These are phyloP conservation scores for Pharmacophagus antenor DNA, from an alignment of 2,888 invertebrate species.

Conservation along the genomic window DNA sequence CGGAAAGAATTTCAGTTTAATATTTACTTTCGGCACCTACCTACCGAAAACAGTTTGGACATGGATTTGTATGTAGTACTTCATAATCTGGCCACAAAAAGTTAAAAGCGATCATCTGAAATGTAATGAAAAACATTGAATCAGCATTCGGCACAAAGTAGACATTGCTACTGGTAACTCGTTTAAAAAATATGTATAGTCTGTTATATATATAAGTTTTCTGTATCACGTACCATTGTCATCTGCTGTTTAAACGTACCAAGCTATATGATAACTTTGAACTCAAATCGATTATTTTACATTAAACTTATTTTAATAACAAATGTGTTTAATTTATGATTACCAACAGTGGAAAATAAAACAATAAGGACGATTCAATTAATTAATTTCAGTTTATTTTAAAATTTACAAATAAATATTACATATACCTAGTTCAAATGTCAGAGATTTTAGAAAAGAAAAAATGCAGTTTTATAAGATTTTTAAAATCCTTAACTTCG, in stretches of 20 bases:
- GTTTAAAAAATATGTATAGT: too few relatives aligned
- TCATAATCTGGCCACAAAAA: not conserved
- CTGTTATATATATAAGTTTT: not conserved
- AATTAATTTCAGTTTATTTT: constrained; percentile 46
- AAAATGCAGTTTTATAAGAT: not conserved
- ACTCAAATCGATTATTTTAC: not conserved
- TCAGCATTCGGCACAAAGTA: not conserved
- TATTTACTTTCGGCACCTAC: not conserved
- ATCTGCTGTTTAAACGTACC: too few relatives aligned
- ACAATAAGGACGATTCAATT: not conserved
- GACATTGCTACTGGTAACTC: not conserved
- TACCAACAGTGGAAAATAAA: not conserved
- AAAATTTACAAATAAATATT: constrained; percentile 55
- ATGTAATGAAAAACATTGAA: too few relatives aligned
- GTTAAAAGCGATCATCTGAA: too few relatives aligned
- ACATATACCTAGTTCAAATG: constrained; percentile 37
- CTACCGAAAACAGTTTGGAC: not conserved
- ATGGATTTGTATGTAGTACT: not conserved
- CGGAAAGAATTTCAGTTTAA: not conserved
- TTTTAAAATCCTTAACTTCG: not conserved
- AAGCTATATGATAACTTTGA: not conserved
- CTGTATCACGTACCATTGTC: not conserved
- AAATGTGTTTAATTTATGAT: not conserved
- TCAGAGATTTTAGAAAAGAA: too few relatives aligned
- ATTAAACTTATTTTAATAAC: not conserved